Evolutionary conservation across 2,888 invertebrate species (phyloP).

Genomic region (Hecatera dysodea): DNA sequence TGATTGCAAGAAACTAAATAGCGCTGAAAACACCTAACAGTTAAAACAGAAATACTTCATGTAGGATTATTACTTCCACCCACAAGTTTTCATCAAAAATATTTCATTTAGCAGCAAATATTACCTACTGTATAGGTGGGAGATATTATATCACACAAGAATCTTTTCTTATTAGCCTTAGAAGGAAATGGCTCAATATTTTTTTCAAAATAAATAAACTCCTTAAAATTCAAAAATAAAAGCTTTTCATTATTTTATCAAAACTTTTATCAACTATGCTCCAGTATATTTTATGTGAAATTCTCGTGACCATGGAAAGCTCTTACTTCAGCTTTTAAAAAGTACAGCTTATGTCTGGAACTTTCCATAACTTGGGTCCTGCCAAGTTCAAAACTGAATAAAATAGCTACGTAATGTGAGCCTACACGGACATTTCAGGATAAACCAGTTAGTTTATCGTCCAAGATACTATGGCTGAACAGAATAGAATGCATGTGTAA

Average conservation of each 20-base stretch:
- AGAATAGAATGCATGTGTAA: background rate
- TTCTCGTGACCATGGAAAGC: background rate
- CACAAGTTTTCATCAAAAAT: no score
- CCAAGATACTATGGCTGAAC: background rate
- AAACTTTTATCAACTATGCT: slow-evolving; percentile 7
- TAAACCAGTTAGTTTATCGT: slow-evolving; percentile 15
- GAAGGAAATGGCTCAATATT: no score
- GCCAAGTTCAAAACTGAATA: slow-evolving; percentile 24
- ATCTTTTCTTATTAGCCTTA: no score
- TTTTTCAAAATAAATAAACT: no score
- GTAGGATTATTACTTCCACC: no score
- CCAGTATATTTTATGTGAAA: background rate
- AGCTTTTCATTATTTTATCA: background rate
- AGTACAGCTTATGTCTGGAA: slow-evolving; percentile 22
- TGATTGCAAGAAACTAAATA: no score
- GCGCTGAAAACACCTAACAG: no score
- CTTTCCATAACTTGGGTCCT: slow-evolving; percentile 15
- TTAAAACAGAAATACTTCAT: no score
- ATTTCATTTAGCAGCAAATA: no score
- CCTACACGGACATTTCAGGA: background rate
- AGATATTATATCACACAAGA: no score
- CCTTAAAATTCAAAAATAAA: no score
- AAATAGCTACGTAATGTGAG: slow-evolving; percentile 12
- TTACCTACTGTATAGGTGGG: no score
- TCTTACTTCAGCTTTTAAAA: slow-evolving; percentile 24